Base-by-base conservation (phyloP, 2,113 vertebrate species). In the Glareola pratincola region DNA sequence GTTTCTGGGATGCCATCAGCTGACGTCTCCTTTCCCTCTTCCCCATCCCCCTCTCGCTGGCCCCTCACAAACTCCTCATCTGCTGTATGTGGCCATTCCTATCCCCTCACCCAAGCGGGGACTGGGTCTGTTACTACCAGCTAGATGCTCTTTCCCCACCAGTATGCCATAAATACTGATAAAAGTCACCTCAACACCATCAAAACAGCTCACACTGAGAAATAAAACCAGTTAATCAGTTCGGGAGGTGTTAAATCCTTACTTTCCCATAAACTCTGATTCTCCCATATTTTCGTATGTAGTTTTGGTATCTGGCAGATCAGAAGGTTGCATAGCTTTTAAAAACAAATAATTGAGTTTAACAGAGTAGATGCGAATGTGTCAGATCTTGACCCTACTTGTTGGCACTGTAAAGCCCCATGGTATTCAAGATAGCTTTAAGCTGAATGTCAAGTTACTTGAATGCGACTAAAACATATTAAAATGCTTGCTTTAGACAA, bases 61-160 rank as follows among this genome's bases (percentile, higher is more conserved):
- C 26, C 20, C 29, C 22, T 72, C 19, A 39, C 66, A 75, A 36
- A 14, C 53, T 47, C 37, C 30, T 59, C 27, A 6, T 62, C 12
- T 48, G 36, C 66, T 72, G 19, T 3, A 2, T 4, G 1, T 0
- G 0, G 63, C 79, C 7, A 0, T 32, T 71, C 36, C 54, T 54
- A 12, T 22, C 14, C 7, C n/a, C 21, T 0, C 6, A 14, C 16
- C 21, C 18, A 41, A 47, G n/a, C 1, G 0, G 15, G 2, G 5
- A 34, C 23, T 16, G 26, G 11, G 13, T 37, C 39, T 48, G 16
- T 73, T 84, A 53, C 73, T 66, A 59, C 37, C 37, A 34, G 16
- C 32, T 12, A 24, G 21, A 14, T 51, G 14, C 8, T 67, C 37
- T 50, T 91, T 47, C 54, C 4, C 1, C 27, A 26, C 39, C 2